A percentile compares a stretch with the other conserved stretches of the same genome.
Evolutionary conservation across 2,113 vertebrate genomes (phyloP).

Genomic region (Xyliphius kryptos): DNA sequence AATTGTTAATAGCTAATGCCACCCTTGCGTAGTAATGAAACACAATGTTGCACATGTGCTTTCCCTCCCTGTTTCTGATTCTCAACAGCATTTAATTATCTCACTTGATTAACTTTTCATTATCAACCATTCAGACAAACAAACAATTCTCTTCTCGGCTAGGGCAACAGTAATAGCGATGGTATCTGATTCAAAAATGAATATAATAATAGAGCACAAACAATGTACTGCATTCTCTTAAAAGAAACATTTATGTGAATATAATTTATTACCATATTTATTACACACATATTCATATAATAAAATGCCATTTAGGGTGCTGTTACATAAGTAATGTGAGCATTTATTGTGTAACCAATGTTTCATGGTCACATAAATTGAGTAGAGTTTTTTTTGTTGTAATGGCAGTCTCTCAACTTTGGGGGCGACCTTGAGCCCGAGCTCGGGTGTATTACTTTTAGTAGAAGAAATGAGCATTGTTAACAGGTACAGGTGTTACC

Average conservation of each 20-base stretch:
- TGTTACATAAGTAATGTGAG: too few species aligned
- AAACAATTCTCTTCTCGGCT: conserved; percentile 48
- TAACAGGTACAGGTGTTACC: too few species aligned
- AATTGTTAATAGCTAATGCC: conserved; percentile 29
- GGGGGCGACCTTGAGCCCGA: too few species aligned
- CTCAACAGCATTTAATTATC: conserved; percentile 62
- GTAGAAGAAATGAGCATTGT: too few species aligned
- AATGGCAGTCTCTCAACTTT: too few species aligned
- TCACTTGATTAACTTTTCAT: conserved; percentile 69
- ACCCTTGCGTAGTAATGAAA: conserved; percentile 42
- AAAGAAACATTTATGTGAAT: conserved; percentile 37
- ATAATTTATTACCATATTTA: conserved; percentile 59
- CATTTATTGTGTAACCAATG: too few species aligned
- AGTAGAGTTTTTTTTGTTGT: too few species aligned
- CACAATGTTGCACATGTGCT: conserved; percentile 50
- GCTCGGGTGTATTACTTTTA: too few species aligned
- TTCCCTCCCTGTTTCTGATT: conserved; percentile 43
- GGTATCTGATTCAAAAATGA: conserved; percentile 40
- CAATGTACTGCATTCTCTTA: conserved; percentile 45
- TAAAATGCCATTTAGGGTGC: too few species aligned
- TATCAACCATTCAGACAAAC: conserved; percentile 53
- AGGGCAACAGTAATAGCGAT: conserved; percentile 48
- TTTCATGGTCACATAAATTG: too few species aligned
- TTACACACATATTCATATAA: too few species aligned
- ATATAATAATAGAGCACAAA: conserved; percentile 38